phyloP scores from a whole-genome alignment of 2,113 vertebrate genomes.

The Poecilia latipinna region DNA sequence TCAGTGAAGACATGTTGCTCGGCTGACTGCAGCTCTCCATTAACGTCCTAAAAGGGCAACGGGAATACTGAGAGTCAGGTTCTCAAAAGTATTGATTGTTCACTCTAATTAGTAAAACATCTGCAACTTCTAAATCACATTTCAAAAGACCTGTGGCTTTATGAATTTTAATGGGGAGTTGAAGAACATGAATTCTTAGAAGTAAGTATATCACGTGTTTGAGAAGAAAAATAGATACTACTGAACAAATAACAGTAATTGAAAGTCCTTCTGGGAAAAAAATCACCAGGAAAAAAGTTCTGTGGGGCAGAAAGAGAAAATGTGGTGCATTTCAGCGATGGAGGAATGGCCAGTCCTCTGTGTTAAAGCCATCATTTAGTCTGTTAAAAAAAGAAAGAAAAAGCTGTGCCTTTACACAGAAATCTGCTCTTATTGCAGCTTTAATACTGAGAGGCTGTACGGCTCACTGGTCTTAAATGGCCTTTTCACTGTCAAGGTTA shows the following conservation, averaged over 20 bases:
- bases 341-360: slow-evolving; percentile 6
- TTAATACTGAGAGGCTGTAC: slow-evolving; percentile 14
- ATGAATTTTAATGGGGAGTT: background rate
- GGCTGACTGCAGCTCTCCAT: slow-evolving; percentile 50
- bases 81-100: slow-evolving; percentile 40
- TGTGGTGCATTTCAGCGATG: slow-evolving; percentile 10
- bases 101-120: slow-evolving; percentile 35
- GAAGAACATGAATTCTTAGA: background rate
- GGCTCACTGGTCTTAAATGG: slow-evolving; percentile 27
- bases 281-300: slow-evolving; percentile 6
- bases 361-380: slow-evolving; percentile 28
- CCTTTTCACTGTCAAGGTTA: slow-evolving; percentile 35
- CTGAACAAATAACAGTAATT: background rate
- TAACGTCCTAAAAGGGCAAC: slow-evolving; percentile 30
- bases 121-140: background rate
- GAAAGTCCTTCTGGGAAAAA: slow-evolving; percentile 13
- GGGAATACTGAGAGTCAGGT: slow-evolving; percentile 13
- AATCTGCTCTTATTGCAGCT: slow-evolving; percentile 27
- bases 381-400: slow-evolving; percentile 14
- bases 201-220: background rate
- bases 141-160: background rate
- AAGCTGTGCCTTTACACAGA: slow-evolving; percentile 19
- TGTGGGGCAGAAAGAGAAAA: slow-evolving; percentile 15
- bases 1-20: slow-evolving; percentile 60
- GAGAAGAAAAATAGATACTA: background rate